Base-by-base conservation (phyloP, 2,797 vertebrate genomes). In the Periparus ater region DNA sequence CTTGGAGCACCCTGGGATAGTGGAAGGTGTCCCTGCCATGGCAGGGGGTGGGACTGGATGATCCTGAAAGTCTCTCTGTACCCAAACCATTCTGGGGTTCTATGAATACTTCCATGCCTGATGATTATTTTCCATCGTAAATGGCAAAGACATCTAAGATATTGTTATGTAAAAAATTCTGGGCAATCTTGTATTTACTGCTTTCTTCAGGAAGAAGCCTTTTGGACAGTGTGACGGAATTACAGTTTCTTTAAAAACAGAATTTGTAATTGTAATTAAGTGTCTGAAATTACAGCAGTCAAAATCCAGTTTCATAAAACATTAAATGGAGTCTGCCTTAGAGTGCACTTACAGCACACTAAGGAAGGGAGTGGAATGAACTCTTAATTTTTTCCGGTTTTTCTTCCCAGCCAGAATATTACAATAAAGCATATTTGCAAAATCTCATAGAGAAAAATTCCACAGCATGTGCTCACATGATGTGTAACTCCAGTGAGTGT, bases 221-320 rank as follows among this genome's bases (percentile, higher is more conserved):
- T 72, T 85, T 42, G 48, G 55, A 48, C 38, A 63, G 7, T 29
- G 9, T 42, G 45, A 19, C 11, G 34, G 70, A 91, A 68, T 77
- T 85, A 48, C 25, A 60, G 77, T 86, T 96, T 80, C 81, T 88
- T 79, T 82, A 83, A 96, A 95, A 94, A 89, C 47, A 54, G 79
- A 78, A 47, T 89, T 94, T 95, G 73, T 94, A 91, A 80, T 77
- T 83, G 58, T 88, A 91, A 86, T 97, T 86, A 95, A 90, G 88
- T 91, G 67, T 93, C 92, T 95, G 68, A 95, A 96, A 96, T 96
- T 89, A 88, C 62, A 95, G 85, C 95, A 88, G 88, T 79, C 29
- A 15, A 85, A 97, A 94, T 91, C 82, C 87, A 88, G 61, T 96
- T 92, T 85, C 88, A 95, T 96, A 73, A 97, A 95, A 50, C 61